Percentiles rank a stretch among this genome's conserved stretches.
These are phyloP conservation scores for Myotis pilosus DNA, from an alignment of 2,797 vertebrate genomes.

Conservation along the genomic window DNA sequence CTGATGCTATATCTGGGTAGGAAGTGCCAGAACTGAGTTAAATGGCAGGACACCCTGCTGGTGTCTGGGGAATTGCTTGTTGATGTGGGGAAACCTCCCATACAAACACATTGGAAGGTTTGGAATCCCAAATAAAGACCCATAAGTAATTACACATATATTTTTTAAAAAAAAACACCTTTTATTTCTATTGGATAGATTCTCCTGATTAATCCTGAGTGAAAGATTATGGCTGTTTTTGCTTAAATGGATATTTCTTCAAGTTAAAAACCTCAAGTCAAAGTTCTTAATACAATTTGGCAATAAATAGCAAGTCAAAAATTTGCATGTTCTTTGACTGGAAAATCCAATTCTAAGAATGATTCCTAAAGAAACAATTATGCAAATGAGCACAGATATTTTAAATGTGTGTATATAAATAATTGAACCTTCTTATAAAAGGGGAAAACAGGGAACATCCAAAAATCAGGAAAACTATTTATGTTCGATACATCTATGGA, in stretches of 20 bases:
- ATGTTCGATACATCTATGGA: not conserved
- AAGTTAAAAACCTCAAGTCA: not conserved
- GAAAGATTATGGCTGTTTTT: not conserved
- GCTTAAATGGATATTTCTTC: not conserved
- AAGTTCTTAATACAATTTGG: not conserved
- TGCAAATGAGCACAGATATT: not conserved
- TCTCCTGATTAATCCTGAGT: not conserved
- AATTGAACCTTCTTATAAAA: not conserved
- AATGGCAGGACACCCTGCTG: not conserved
- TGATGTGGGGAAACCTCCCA: not conserved
- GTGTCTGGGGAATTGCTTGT: not conserved
- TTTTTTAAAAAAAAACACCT: not conserved
- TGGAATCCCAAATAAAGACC: not conserved
- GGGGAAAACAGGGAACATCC: not conserved
- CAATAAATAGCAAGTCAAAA: not conserved
- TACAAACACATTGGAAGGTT: not conserved
- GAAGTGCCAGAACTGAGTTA: not conserved
- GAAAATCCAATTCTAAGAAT: not conserved
- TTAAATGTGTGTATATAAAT: not conserved
- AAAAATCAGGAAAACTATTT: not conserved
- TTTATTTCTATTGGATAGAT: slow-evolving; percentile 13
- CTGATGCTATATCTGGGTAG: not conserved
- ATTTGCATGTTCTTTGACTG: not conserved
- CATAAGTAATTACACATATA: not conserved
- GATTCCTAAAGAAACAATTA: not conserved